These are phyloP conservation scores for Ophion costatus DNA, from an alignment of 2,888 invertebrate species.

Conservation along the genomic window DNA sequence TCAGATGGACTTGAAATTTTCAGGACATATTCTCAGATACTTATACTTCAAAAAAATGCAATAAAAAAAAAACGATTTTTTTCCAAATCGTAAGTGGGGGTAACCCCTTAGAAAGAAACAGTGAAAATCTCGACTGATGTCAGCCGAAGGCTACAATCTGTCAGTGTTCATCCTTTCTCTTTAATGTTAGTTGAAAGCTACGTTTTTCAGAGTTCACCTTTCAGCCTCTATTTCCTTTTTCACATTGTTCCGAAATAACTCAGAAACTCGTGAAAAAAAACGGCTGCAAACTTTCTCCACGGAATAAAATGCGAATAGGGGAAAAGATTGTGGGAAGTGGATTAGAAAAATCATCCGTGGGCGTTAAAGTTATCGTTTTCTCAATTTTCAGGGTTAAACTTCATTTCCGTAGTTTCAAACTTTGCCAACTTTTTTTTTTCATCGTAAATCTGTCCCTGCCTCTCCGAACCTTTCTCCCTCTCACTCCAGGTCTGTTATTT, in stretches of 20 bases:
- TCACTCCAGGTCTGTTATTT: not conserved
- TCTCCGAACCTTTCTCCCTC: not conserved
- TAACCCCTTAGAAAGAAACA: too few relatives aligned
- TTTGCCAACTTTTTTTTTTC: constrained; percentile 32
- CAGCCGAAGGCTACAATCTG: not conserved
- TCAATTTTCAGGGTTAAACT: constrained; percentile 42
- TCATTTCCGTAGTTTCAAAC: constrained; percentile 44
- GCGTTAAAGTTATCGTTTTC: constrained; percentile 18
- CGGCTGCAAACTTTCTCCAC: constrained; percentile 7
- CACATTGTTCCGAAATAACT: not conserved
- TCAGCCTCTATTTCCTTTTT: not conserved
- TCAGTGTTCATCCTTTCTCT: too few relatives aligned
- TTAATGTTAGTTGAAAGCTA: not conserved
- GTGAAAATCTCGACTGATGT: too few relatives aligned
- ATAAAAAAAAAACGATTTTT: too few relatives aligned
- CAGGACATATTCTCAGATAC: too few relatives aligned
- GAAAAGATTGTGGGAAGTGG: not conserved
- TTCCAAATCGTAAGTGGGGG: too few relatives aligned
- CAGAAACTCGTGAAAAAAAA: not conserved
- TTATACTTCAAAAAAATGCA: too few relatives aligned
- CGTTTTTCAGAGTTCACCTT: not conserved
- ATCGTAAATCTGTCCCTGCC: too few relatives aligned
- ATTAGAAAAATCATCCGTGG: constrained; percentile 6
- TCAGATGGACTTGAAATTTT: too few relatives aligned
- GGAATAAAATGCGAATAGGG: not conserved